phyloP scores from a whole-genome alignment of 1,140 invertebrate species.

The Neomicropteryx cornuta region DNA sequence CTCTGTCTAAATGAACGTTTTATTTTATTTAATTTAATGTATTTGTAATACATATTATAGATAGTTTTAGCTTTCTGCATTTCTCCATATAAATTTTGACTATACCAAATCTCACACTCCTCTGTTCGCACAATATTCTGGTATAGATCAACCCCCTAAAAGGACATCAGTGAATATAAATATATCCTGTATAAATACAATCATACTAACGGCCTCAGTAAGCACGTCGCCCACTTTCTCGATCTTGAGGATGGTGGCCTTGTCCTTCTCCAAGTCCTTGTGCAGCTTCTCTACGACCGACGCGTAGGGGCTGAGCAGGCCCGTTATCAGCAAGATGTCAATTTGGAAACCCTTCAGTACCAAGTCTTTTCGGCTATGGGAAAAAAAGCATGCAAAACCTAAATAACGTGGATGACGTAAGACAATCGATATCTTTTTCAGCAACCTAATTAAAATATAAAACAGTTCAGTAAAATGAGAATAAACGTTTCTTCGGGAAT shows the following conservation, averaged over 20 bases:
- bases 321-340: conserved; percentile 72
- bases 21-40: too few relatives aligned
- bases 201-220: conserved; percentile 59
- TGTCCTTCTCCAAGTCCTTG: conserved; percentile 66
- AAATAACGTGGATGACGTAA: conserved; percentile 4
- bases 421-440: background rate
- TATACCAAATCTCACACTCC: too few relatives aligned
- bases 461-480: background rate
- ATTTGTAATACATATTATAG: too few relatives aligned
- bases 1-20: too few relatives aligned
- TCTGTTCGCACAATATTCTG: too few relatives aligned
- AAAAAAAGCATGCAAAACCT: conserved; percentile 1
- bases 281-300: conserved; percentile 66
- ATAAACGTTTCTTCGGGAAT: too few relatives aligned
- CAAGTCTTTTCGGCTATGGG: conserved; percentile 55
- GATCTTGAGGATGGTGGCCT: conserved; percentile 72
- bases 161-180: too few relatives aligned
- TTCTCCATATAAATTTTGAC: too few relatives aligned
- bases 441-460: background rate
- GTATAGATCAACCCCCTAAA: too few relatives aligned
- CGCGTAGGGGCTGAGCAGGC: conserved; percentile 68
- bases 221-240: conserved; percentile 72
- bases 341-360: conserved; percentile 57
- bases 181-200: too few relatives aligned
- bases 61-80: too few relatives aligned